These are phyloP conservation scores for Dioctria linearis DNA, from an alignment of 2,888 invertebrate species.

Conservation along the genomic window DNA sequence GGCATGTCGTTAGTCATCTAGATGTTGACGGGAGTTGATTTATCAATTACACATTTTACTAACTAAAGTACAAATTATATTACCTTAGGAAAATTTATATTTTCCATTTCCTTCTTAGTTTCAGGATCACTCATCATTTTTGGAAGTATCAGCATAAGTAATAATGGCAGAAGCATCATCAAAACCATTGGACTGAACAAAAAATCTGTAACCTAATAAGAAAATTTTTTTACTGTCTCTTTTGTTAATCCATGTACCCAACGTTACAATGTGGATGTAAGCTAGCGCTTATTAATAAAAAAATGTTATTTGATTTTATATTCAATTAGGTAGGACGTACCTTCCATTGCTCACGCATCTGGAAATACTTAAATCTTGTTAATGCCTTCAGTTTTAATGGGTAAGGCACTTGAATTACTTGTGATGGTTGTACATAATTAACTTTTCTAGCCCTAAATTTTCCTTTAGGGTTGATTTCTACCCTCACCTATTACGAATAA, in stretches of 20 bases:
- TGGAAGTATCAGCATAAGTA: slow-evolving; percentile 92
- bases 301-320: no score
- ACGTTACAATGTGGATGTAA: neutral
- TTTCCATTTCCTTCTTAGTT: slow-evolving; percentile 95
- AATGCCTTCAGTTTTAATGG: slow-evolving; percentile 91
- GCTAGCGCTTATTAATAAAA: neutral
- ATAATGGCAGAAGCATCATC: slow-evolving; percentile 95
- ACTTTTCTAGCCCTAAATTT: slow-evolving; percentile 96
- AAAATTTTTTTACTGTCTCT: neutral
- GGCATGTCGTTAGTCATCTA: slow-evolving; percentile 89
- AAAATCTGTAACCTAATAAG: slow-evolving; percentile 85
- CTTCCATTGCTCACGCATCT: slow-evolving; percentile 96
- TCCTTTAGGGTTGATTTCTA: slow-evolving; percentile 98
- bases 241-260: neutral
- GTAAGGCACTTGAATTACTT: slow-evolving; percentile 92
- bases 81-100: slow-evolving; percentile 76
- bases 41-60: neutral
- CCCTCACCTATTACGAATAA: slow-evolving; percentile 73
- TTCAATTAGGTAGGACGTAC: slow-evolving; percentile 55
- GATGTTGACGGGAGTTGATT: slow-evolving; percentile 65
- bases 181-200: slow-evolving; percentile 97
- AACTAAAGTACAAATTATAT: neutral
- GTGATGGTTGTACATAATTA: slow-evolving; percentile 92
- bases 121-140: slow-evolving; percentile 99
- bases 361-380: slow-evolving; percentile 89